Base-by-base conservation (phyloP, 2,888 invertebrate genomes). In the Ethmia dodecea region DNA sequence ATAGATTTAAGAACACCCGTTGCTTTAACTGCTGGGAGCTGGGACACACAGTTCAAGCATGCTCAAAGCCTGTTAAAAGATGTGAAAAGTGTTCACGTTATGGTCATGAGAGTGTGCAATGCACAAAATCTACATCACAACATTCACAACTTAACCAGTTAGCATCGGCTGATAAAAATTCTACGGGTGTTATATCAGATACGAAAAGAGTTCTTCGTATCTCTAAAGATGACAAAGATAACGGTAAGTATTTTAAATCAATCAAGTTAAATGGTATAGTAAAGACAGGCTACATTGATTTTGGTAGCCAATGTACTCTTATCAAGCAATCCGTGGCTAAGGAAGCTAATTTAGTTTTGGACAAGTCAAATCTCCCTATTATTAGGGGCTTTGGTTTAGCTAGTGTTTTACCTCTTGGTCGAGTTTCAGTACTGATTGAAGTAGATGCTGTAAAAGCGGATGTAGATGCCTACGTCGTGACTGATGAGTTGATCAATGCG, bases 301-400 rank as follows among this genome's bases (percentile, higher is more conserved):
- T 42, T 5, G 45, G 42, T 1, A 42, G 42, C 22, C 30, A 45
- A 15, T 42, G 42, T 12, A 38, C 42, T 2, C 16, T 45, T 2
- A 25, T 42, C 11, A 35, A 25, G 24, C 9, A 13, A 13, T 28
- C 22, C 5, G 25, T 28, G 3, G 38, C 28, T 13, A 4, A 24
- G 14, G 29, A 29, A 5, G 10, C 20, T 1, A 30, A 35, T 24
- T 5, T 32, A 18, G 11, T n/a, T n/a, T 14, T 35, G 6, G 10
- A 18, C 15, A 28, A 9, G 5, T 13, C 31, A 8, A 20, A 15
- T 10, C 11, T 42, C 0, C 42, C 42, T 5, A n/a, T 35, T n/a
- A 14, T 42, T 1, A 42, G 28, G 12, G 42, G 42, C 9, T 42
- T 39, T 24, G 42, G 35, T 1, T 25, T 25, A 3, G 30, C 31